Percentiles rank a stretch among this genome's conserved stretches.
Evolutionary conservation across 2,797 vertebrate genomes (phyloP).

Genomic region (Cynopterus sphinx): DNA sequence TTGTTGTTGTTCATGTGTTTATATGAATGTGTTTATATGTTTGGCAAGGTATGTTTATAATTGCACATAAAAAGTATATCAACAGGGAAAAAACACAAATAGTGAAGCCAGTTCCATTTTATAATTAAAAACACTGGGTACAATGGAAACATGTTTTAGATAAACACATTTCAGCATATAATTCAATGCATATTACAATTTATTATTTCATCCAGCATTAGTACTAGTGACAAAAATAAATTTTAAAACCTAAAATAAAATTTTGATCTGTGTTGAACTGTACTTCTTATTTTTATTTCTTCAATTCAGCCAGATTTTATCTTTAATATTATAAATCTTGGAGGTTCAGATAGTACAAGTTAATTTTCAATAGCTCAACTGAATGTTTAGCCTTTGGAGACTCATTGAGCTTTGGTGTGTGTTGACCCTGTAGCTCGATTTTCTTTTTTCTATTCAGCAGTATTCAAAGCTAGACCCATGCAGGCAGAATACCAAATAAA

Average conservation of each 20-base stretch:
- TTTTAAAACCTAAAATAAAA: background rate
- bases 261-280: background rate
- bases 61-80: background rate
- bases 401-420: background rate
- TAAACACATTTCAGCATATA: background rate
- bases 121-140: background rate
- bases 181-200: background rate
- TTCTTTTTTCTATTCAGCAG: background rate
- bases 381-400: conserved; percentile 56
- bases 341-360: background rate
- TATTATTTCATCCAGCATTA: background rate
- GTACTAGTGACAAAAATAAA: background rate
- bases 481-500: conserved; percentile 26
- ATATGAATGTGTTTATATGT: background rate
- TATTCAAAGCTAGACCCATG: background rate
- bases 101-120: background rate
- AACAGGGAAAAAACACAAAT: background rate
- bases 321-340: background rate
- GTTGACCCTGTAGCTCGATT: conserved; percentile 18
- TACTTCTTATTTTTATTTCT: background rate
- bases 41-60: background rate
- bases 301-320: conserved; percentile 3
- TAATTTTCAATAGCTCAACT: conserved; percentile 31
- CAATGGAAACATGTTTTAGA: background rate
- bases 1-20: background rate